A percentile compares a stretch with the other conserved stretches of the same genome.
Conservation (phyloP, 2,888 invertebrate genomes). For the Cheilosia scutellata region DNA sequence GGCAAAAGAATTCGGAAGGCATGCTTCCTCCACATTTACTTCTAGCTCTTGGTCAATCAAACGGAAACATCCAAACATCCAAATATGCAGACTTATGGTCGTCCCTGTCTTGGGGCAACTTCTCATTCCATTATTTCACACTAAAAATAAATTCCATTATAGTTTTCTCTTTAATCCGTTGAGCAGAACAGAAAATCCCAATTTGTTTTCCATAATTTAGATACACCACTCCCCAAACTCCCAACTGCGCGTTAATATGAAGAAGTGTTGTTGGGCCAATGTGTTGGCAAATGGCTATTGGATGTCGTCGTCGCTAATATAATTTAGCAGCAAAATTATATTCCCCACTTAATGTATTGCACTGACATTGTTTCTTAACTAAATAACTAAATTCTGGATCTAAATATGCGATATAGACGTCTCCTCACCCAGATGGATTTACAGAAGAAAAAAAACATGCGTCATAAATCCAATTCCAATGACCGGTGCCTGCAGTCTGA, state of each 20-base stretch:
- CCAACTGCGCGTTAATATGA: no score
- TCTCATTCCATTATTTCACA: constrained; percentile 25
- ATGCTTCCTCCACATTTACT: neutral
- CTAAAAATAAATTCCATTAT: constrained; percentile 47
- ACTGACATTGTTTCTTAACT: no score
- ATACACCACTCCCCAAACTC: no score
- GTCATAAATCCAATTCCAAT: constrained; percentile 1
- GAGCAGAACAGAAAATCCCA: constrained; percentile 2
- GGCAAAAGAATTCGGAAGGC: neutral
- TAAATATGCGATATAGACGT: neutral
- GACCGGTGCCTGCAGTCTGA: neutral
- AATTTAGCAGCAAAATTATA: no score
- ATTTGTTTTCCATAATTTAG: neutral
- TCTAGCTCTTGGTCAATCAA: neutral
- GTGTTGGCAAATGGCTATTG: no score
- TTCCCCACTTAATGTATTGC: no score
- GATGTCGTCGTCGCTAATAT: no score
- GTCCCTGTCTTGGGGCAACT: neutral
- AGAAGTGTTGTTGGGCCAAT: no score
- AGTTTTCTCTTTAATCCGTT: constrained; percentile 18
- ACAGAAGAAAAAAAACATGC: constrained; percentile 2
- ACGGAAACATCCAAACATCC: neutral
- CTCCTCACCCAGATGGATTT: neutral
- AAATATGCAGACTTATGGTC: constrained; percentile 23
- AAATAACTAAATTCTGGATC: neutral